Evolutionary conservation across 2,888 invertebrate species (phyloP).

Genomic region (Orgyia antiqua): DNA sequence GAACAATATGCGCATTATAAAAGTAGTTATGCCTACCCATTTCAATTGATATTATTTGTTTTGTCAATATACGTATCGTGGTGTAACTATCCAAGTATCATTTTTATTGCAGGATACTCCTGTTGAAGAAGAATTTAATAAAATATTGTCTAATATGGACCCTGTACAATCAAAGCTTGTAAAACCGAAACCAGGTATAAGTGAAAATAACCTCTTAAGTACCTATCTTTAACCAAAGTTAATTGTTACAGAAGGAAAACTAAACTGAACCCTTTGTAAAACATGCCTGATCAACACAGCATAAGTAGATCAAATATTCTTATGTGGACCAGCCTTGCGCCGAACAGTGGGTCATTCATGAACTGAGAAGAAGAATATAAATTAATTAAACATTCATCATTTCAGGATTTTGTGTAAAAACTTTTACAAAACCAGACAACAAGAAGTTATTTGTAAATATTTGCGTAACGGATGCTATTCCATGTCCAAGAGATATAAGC

Average conservation of each 20-base stretch:
- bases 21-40: too few relatives aligned
- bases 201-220: too few relatives aligned
- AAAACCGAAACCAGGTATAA: constrained; percentile 82
- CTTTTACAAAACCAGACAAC: constrained; percentile 79
- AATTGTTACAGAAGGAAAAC: too few relatives aligned
- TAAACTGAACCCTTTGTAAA: not conserved
- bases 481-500: constrained; percentile 83
- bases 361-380: too few relatives aligned
- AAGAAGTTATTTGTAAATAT: constrained; percentile 92
- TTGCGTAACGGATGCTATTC: constrained; percentile 88
- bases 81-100: too few relatives aligned
- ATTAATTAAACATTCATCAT: too few relatives aligned
- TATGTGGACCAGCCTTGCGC: too few relatives aligned
- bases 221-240: too few relatives aligned
- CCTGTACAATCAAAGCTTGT: constrained; percentile 79
- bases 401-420: constrained; percentile 89
- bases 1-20: constrained; percentile 71
- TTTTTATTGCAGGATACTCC: constrained; percentile 62
- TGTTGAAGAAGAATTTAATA: constrained; percentile 79
- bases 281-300: not conserved
- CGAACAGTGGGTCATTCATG: too few relatives aligned
- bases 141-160: constrained; percentile 69
- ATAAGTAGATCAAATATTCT: not conserved
- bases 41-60: too few relatives aligned
- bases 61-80: too few relatives aligned